These are phyloP conservation scores for Tragopan temminckii DNA, from an alignment of 2,797 vertebrate genomes.

Conservation along the genomic window DNA sequence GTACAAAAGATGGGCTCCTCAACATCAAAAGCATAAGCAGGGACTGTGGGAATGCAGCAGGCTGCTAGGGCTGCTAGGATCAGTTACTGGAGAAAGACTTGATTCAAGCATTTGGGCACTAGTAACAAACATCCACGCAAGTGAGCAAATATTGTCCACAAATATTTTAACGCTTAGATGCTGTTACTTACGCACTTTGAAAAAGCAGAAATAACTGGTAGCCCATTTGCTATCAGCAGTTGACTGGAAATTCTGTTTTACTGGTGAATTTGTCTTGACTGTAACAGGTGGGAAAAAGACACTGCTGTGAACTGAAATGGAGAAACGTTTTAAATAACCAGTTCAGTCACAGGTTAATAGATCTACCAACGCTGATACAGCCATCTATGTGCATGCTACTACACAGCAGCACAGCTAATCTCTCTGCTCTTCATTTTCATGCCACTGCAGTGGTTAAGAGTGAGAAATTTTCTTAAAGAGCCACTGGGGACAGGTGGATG, in stretches of 20 bases:
- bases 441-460: slow-evolving; percentile 34
- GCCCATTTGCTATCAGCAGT: neutral
- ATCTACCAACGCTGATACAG: neutral
- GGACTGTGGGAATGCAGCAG: neutral
- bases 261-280: neutral
- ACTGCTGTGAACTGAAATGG: neutral
- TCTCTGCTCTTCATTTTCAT: slow-evolving; percentile 18
- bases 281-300: neutral
- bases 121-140: neutral
- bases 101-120: neutral
- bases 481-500: slow-evolving; percentile 65
- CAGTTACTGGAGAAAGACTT: neutral
- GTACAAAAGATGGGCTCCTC: neutral
- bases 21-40: neutral
- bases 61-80: neutral
- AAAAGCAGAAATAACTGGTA: neutral
- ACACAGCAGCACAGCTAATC: neutral
- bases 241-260: neutral
- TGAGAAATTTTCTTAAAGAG: slow-evolving; percentile 34
- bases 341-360: neutral
- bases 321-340: neutral
- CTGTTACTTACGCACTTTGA: neutral
- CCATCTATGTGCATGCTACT: neutral
- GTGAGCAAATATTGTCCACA: neutral
- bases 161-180: neutral